phyloP scores from a whole-genome alignment of 2,888 invertebrate species.

The Palloptera scutellata region DNA sequence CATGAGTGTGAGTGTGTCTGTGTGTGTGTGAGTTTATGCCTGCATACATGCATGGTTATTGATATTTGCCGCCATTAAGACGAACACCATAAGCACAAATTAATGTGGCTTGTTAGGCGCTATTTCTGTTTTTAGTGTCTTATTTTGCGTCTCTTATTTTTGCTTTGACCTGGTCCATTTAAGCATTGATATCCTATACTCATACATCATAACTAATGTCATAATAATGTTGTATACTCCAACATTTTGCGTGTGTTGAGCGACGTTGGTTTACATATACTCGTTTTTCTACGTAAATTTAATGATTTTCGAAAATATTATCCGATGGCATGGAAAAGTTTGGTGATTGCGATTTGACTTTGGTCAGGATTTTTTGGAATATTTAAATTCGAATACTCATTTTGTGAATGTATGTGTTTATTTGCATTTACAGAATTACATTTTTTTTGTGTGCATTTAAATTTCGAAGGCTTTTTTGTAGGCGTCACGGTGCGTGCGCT shows the following conservation, averaged over 20 bases:
- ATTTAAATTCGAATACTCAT: no score
- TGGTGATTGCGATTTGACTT: slow-evolving; percentile 46
- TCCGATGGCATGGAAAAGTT: slow-evolving; percentile 42
- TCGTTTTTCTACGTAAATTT: background rate
- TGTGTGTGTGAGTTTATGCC: slow-evolving; percentile 13
- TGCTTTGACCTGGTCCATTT: slow-evolving; percentile 29
- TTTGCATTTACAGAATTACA: no score
- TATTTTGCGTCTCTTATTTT: background rate
- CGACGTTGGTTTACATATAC: background rate
- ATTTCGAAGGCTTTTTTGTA: no score
- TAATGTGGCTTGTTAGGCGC: background rate
- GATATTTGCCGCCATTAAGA: slow-evolving; percentile 26
- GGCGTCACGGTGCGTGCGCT: no score
- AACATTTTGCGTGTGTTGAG: background rate
- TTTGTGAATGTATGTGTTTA: no score
- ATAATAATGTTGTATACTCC: background rate
- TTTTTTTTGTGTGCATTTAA: no score
- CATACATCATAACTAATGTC: background rate
- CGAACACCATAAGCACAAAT: slow-evolving; percentile 2
- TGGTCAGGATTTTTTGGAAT: slow-evolving; percentile 33
- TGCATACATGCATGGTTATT: slow-evolving; percentile 19
- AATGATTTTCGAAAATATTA: slow-evolving; percentile 33
- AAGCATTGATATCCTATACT: slow-evolving; percentile 22
- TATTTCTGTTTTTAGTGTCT: background rate
- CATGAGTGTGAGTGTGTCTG: background rate